A percentile compares a stretch with the other conserved stretches of the same genome.
phyloP scores from a whole-genome alignment of 2,113 vertebrate species.

The Campylorhamphus procurvoides region DNA sequence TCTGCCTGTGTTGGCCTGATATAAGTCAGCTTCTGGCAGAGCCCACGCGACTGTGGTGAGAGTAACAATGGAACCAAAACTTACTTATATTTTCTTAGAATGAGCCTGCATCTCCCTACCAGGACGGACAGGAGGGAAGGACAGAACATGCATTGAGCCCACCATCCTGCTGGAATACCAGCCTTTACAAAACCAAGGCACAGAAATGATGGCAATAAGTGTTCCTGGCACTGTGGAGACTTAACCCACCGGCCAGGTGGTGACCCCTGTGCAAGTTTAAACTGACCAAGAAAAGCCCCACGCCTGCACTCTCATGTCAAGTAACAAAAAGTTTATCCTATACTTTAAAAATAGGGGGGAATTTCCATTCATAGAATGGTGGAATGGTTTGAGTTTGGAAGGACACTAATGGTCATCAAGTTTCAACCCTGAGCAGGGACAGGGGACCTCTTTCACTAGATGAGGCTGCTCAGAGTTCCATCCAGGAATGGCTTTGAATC shows the following conservation, averaged over 20 bases:
- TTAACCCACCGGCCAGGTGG: background rate
- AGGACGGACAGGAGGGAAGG: background rate
- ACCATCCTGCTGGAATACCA: background rate
- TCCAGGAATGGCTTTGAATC: background rate
- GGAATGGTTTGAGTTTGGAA: background rate
- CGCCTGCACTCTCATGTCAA: fast-evolving
- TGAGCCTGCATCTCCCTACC: background rate
- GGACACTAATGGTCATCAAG: background rate
- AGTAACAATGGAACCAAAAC: background rate
- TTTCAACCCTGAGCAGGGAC: background rate
- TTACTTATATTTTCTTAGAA: background rate
- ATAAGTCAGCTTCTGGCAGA: background rate
- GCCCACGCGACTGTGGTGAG: background rate
- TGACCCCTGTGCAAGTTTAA: background rate
- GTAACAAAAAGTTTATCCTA: background rate
- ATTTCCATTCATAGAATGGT: background rate
- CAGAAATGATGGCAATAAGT: background rate
- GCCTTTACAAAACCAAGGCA: background rate
- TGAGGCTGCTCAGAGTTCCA: background rate
- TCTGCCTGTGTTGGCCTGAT: background rate
- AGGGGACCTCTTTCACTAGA: background rate
- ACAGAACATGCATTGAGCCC: background rate
- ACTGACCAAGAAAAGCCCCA: background rate
- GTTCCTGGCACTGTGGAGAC: background rate
- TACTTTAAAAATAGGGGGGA: background rate